phyloP scores from a whole-genome alignment of 2,797 vertebrate genomes.

The Siniperca undulata region DNA sequence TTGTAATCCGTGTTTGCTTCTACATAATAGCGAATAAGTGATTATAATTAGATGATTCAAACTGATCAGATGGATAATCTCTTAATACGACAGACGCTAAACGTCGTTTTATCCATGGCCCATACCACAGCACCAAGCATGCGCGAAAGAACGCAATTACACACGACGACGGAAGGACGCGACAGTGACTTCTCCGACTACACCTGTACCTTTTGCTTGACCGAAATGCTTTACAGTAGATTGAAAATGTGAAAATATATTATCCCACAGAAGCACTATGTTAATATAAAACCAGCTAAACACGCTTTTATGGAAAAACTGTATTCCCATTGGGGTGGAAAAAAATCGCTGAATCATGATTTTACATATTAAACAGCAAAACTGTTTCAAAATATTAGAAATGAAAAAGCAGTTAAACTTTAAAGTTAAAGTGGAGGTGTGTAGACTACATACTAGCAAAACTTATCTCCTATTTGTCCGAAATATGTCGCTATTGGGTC shows the following conservation, averaged over 20 bases:
- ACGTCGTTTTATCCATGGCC: accelerated
- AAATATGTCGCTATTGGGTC: neutral
- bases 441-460: neutral
- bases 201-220: neutral
- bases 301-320: neutral
- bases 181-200: accelerated
- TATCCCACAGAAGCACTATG: neutral
- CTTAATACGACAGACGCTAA: accelerated
- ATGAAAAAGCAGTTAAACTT: neutral
- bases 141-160: neutral
- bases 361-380: neutral
- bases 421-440: neutral
- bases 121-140: neutral
- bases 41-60: accelerated
- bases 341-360: no score
- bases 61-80: accelerated
- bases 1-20: accelerated
- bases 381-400: neutral
- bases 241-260: neutral
- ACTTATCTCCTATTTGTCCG: neutral
- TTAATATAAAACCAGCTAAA: neutral
- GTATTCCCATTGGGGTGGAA: neutral
- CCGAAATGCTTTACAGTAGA: neutral
- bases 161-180: slow-evolving; percentile 11
- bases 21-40: accelerated